Evolutionary conservation across 2,797 vertebrate species (phyloP), one percentile per base, ranked within the genome.

Genomic region (Gymnoscopelus braueri): DNA sequence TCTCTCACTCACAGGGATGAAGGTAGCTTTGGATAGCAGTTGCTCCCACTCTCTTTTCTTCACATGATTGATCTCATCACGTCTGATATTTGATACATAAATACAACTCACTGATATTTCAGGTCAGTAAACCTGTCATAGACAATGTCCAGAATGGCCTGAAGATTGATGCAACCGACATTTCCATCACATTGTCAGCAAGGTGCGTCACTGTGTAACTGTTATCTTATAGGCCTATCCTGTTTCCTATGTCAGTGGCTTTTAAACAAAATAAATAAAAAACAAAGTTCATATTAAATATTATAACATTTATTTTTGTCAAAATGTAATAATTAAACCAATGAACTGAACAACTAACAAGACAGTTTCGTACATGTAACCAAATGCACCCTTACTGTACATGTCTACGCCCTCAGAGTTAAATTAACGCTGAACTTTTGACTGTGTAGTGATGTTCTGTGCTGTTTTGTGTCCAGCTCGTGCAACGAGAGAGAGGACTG

Each of bases 401-500:
- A 44, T 44, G 39, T 44, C 39, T 10, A 29, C 26, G 39, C 8
- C 5, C 6, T 35, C 32, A 7, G 32, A 4, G 5, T 35, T 35
- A 5, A 35, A 35, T 35, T 4, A 35, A 35, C 5, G 32, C 32
- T 5, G 5, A 44, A 2, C 6, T 9, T 44, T 8, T 44, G 13
- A 19, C 3, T 3, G 0, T 50, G 1, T 50, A 3, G 3, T 67
- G 15, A 51, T 23, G 4, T 9, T 15, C 13, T 67, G 1, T 74
- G 4, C 78, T 12, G 61, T 1, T 56, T 0, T 72, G 66, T 71
- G 15, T 75, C 26, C 92, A 99, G 98, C 84, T 98, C 97, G 35
- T 96, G 94, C 39, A 92, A 93, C 0, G 97, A 99, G 85, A 94
- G 97, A 69, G 97, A 98, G 6, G 96, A 97, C 79, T 99, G 97